Evolutionary conservation across 2,888 invertebrate genomes (phyloP).

Genomic region (Fabriciana adippe): DNA sequence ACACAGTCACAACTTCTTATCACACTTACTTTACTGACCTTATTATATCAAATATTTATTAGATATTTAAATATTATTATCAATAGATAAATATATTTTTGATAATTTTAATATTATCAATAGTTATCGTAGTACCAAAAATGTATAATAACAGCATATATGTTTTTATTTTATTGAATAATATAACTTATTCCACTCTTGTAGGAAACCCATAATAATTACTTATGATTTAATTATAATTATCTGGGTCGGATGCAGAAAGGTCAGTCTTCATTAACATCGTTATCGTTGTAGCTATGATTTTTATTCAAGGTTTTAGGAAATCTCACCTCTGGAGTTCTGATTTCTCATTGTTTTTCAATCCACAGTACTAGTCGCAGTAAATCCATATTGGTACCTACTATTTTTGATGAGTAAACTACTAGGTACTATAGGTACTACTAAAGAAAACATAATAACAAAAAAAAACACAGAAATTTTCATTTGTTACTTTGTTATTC

Average conservation of each 20-base stretch:
- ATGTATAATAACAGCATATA: neutral
- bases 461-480: neutral
- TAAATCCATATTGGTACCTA: too few species aligned
- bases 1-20: too few species aligned
- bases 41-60: too few species aligned
- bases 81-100: neutral
- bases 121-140: too few species aligned
- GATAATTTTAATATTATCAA: neutral
- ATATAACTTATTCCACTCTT: neutral
- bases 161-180: conserved; percentile 10
- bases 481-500: conserved; percentile 9
- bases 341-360: conserved; percentile 12
- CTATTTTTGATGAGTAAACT: too few species aligned
- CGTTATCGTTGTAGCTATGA: conserved; percentile 63
- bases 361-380: neutral
- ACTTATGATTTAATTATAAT: conserved; percentile 47
- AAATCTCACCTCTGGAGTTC: conserved; percentile 48
- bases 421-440: too few species aligned
- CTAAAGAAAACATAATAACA: neutral
- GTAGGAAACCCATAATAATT: conserved; percentile 41
- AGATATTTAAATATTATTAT: too few species aligned
- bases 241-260: conserved; percentile 72
- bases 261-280: conserved; percentile 74
- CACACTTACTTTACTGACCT: neutral
- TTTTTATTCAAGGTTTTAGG: conserved; percentile 68